Evolutionary conservation across 2,113 vertebrate species (phyloP).

Genomic region (Saccopteryx leptura): DNA sequence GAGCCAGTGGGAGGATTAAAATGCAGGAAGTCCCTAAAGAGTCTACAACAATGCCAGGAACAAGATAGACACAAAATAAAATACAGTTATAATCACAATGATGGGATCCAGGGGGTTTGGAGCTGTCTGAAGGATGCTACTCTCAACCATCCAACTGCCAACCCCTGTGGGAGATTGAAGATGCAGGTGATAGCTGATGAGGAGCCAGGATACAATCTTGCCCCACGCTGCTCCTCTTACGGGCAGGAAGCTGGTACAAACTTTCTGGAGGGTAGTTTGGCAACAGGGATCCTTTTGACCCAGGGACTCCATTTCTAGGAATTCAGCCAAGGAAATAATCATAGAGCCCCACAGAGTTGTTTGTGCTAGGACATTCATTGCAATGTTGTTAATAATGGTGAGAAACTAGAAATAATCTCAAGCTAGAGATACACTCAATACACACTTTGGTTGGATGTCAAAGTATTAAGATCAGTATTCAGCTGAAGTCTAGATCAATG

Average conservation of each 20-base stretch:
- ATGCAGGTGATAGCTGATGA: not conserved
- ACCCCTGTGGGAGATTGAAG: accelerated
- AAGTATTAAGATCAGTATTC: not conserved
- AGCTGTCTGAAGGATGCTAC: not conserved
- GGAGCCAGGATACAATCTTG: not conserved
- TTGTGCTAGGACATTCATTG: constrained; percentile 47
- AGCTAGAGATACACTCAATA: constrained; percentile 23
- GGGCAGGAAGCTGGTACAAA: not conserved
- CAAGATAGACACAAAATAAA: not conserved
- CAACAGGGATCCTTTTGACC: constrained; percentile 33
- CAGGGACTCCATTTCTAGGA: constrained; percentile 59
- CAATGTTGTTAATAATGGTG: constrained; percentile 71
- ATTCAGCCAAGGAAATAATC: constrained; percentile 65
- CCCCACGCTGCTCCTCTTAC: not conserved
- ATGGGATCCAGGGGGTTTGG: not conserved
- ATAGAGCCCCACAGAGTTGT: not conserved
- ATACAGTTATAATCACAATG: not conserved
- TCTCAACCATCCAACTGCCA: not conserved
- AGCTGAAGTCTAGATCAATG: not conserved
- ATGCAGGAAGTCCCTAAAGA: not conserved
- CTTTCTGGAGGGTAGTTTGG: constrained; percentile 13
- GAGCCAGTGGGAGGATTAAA: not conserved
- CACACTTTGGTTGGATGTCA: constrained; percentile 9
- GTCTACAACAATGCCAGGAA: not conserved
- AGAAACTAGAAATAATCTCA: constrained; percentile 52